Conservation (phyloP, 2,888 invertebrate genomes). For the Apantesis nais region DNA sequence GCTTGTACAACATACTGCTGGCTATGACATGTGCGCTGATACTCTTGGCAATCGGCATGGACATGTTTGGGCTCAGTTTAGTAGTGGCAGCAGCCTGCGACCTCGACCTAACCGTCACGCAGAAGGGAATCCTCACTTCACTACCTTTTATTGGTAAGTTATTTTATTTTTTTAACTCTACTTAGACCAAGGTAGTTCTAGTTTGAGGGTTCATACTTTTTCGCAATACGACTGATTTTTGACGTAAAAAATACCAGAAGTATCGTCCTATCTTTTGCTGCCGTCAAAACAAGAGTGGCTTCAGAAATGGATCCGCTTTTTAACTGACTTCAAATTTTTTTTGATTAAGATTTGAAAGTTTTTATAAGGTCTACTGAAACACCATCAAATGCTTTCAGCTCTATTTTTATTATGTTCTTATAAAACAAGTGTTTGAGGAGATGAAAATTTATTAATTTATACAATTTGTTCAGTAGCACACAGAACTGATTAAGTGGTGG, state of each 20-base stretch:
- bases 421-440: not conserved
- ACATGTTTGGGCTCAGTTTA: constrained; percentile 85
- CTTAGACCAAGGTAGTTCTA: too few relatives aligned
- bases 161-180: not conserved
- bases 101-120: constrained; percentile 77
- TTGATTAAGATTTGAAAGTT: not conserved
- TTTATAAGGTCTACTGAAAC: not conserved
- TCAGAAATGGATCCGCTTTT: too few relatives aligned
- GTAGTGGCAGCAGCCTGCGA: constrained; percentile 86
- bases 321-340: too few relatives aligned
- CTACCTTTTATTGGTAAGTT: constrained; percentile 83
- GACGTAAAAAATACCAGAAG: too few relatives aligned
- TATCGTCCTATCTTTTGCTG: too few relatives aligned
- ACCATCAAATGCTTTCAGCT: not conserved
- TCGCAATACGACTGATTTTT: too few relatives aligned
- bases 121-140: constrained; percentile 85
- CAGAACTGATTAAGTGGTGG: not conserved
- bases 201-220: too few relatives aligned
- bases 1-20: constrained; percentile 68
- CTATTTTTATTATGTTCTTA: not conserved
- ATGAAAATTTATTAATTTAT: not conserved
- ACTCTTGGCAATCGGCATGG: constrained; percentile 82
- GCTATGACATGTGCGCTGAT: constrained; percentile 74
- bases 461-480: not conserved
- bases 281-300: too few relatives aligned